These are phyloP conservation scores for Caenorhabditis panamensis DNA, from an alignment of 2,888 invertebrate species.

Conservation along the genomic window DNA sequence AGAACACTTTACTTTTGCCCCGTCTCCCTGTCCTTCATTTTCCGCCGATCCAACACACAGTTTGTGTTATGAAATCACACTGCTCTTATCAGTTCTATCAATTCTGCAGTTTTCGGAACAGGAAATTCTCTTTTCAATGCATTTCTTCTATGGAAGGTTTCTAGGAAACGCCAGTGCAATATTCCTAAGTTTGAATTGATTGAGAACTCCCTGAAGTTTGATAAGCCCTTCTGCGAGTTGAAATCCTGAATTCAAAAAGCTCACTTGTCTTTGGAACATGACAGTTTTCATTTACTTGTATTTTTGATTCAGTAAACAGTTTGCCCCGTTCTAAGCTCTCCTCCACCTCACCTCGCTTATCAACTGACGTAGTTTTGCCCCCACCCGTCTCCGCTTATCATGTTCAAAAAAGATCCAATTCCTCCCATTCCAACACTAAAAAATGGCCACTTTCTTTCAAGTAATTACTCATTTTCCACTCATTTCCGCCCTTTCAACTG, in stretches of 20 bases:
- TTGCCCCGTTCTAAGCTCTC: too few relatives aligned
- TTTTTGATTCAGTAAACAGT: too few relatives aligned
- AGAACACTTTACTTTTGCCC: constrained; percentile 2
- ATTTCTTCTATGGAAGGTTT: neutral
- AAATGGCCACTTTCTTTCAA: too few relatives aligned
- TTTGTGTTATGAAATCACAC: constrained; percentile 6
- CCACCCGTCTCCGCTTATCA: constrained; percentile 4
- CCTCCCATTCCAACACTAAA: neutral
- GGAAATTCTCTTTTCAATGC: neutral
- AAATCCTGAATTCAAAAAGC: too few relatives aligned
- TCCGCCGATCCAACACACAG: neutral
- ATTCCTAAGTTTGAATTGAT: too few relatives aligned
- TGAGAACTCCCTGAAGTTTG: too few relatives aligned
- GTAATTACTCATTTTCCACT: constrained; percentile 7
- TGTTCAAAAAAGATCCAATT: constrained; percentile 16
- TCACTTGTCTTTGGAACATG: too few relatives aligned
- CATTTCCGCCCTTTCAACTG: neutral
- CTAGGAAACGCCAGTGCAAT: too few relatives aligned
- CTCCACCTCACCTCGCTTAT: too few relatives aligned
- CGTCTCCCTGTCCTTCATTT: neutral
- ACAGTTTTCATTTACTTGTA: neutral
- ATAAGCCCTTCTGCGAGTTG: too few relatives aligned
- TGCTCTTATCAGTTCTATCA: constrained; percentile 16
- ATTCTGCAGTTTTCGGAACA: neutral
- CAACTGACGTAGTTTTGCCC: constrained; percentile 16